A percentile compares a stretch with the other conserved stretches of the same genome.
Evolutionary conservation across 53 echinoderm and acorn worm species (phyloP).

Genomic region (Antedon mediterranea): DNA sequence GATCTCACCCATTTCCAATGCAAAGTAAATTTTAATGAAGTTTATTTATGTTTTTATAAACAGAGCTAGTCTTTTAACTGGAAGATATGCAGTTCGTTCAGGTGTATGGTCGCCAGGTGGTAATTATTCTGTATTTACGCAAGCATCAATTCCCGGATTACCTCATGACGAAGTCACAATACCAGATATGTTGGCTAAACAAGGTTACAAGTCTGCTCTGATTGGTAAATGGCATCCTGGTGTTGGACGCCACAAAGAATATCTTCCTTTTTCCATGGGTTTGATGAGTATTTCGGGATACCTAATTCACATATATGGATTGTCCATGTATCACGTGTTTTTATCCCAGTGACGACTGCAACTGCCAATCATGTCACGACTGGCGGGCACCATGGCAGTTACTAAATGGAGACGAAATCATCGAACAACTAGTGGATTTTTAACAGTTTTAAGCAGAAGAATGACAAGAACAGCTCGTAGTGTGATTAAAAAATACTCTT

Average conservation of each 20-base stretch:
- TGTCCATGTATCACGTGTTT: conserved; percentile 4
- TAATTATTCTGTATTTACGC: not conserved
- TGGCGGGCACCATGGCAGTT: conserved; percentile 16
- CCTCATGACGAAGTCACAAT: not conserved
- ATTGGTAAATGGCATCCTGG: not conserved
- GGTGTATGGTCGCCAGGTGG: not conserved
- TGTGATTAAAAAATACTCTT: not conserved
- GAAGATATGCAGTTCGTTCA: not conserved
- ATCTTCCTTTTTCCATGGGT: not conserved
- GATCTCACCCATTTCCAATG: too few species aligned
- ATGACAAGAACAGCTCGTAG: conserved; percentile 11
- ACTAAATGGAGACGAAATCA: conserved; percentile 20
- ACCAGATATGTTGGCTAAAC: not conserved
- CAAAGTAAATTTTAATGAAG: too few species aligned
- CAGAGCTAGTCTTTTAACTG: not conserved
- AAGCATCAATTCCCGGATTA: not conserved
- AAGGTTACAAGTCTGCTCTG: not conserved
- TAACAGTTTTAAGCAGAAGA: conserved; percentile 11
- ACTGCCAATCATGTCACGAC: conserved; percentile 12
- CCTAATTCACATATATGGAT: not conserved
- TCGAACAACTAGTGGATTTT: conserved; percentile 36
- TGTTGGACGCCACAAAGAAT: not conserved
- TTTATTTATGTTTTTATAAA: too few species aligned
- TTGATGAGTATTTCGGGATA: not conserved
- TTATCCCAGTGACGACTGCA: conserved; percentile 14